These are phyloP conservation scores for Xenus cinereus DNA, from an alignment of 2,113 vertebrate genomes.

Conservation along the genomic window DNA sequence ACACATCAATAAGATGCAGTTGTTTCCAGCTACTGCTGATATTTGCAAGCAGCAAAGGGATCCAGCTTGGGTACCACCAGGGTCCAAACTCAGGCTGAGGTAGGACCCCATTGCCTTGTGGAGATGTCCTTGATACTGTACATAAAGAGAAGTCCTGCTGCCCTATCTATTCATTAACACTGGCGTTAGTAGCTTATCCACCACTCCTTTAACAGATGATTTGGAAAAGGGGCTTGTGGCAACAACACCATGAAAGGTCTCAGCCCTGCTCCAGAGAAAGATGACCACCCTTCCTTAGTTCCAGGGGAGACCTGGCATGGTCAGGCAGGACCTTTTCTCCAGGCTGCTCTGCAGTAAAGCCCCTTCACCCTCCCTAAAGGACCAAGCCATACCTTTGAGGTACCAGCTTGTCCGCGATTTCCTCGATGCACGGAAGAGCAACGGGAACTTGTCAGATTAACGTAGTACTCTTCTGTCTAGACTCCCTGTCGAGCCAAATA, in stretches of 20 bases:
- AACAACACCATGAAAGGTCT: not conserved
- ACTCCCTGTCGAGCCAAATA: conserved; percentile 20
- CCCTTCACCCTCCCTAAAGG: not conserved
- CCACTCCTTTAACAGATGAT: not conserved
- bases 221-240: not conserved
- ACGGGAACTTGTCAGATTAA: conserved; percentile 24
- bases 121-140: not conserved
- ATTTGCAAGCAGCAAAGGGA: not conserved
- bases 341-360: not conserved
- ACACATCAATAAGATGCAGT: not conserved
- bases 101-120: not conserved
- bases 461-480: not conserved
- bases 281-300: not conserved
- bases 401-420: not conserved
- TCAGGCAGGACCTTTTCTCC: not conserved
- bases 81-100: not conserved
- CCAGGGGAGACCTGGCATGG: not conserved
- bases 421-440: not conserved
- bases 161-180: not conserved
- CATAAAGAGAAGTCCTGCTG: not conserved
- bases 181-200: not conserved
- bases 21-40: not conserved
- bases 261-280: not conserved
- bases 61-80: not conserved
- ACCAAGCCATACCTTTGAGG: rapidly evolving